Percentiles rank a stretch among this genome's conserved stretches.
These are phyloP conservation scores for Nycticebus coucang DNA, from an alignment of 2,113 vertebrate species.

Conservation along the genomic window DNA sequence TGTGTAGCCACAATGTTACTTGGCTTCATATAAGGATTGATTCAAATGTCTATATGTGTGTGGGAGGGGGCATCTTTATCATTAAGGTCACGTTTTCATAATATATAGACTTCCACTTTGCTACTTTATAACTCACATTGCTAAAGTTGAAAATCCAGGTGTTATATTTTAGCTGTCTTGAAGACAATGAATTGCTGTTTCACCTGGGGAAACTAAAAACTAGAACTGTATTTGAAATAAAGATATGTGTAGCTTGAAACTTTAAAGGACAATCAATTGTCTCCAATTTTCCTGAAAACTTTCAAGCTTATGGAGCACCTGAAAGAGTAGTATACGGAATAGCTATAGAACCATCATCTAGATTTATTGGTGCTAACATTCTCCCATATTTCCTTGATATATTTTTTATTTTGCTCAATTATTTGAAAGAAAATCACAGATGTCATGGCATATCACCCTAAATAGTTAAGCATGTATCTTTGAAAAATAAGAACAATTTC, in stretches of 20 bases:
- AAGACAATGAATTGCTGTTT: neutral
- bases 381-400: neutral
- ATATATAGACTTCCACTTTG: neutral
- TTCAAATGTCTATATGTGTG: neutral
- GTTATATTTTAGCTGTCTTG: constrained; percentile 20
- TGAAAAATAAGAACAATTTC: neutral
- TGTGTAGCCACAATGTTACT: too few species aligned
- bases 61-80: neutral
- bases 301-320: neutral
- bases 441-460: neutral
- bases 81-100: neutral
- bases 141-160: neutral
- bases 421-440: neutral
- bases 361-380: neutral
- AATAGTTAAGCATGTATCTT: neutral
- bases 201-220: constrained; percentile 1
- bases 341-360: neutral
- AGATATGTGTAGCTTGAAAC: neutral
- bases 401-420: neutral
- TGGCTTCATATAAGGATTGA: neutral
- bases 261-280: neutral
- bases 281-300: neutral
- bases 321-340: neutral
- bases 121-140: neutral
- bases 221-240: constrained; percentile 21